Percentiles rank a stretch among this genome's conserved stretches.
Evolutionary conservation across 2,888 invertebrate species (phyloP).

Genomic region (Koerneria pararmatus): DNA sequence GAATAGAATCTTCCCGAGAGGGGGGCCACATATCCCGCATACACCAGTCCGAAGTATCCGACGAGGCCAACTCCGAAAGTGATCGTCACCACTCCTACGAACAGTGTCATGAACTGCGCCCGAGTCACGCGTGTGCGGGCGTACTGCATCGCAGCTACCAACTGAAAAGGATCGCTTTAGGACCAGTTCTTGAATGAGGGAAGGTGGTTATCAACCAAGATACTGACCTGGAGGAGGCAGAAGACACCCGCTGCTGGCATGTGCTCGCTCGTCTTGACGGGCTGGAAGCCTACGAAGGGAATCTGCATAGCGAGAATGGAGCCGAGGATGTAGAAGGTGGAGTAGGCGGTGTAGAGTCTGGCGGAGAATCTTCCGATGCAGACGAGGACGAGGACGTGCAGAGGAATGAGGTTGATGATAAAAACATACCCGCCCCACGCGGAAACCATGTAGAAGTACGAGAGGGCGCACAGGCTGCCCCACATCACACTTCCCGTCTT

Average conservation of each 20-base stretch:
- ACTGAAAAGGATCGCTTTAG: slow-evolving; percentile 60
- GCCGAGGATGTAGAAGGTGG: slow-evolving; percentile 92
- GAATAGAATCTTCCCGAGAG: slow-evolving; percentile 97
- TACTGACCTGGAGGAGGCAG: slow-evolving; percentile 74
- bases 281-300: slow-evolving; percentile 83
- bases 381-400: slow-evolving; percentile 85
- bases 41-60: slow-evolving; percentile 59
- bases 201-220: slow-evolving; percentile 69
- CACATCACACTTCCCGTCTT: slow-evolving; percentile 96
- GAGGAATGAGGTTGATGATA: slow-evolving; percentile 95
- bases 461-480: slow-evolving; percentile 86
- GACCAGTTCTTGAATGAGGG: slow-evolving; percentile 71
- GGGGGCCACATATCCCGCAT: slow-evolving; percentile 80
- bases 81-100: slow-evolving; percentile 70
- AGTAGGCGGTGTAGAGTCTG: slow-evolving; percentile 70
- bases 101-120: slow-evolving; percentile 67
- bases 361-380: slow-evolving; percentile 84
- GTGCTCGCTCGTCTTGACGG: slow-evolving; percentile 95
- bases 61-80: slow-evolving; percentile 80
- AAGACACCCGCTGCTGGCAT: slow-evolving; percentile 99
- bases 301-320: slow-evolving; percentile 91
- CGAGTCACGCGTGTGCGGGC: slow-evolving; percentile 49
- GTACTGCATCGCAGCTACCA: slow-evolving; percentile 53
- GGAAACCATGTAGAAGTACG: slow-evolving; percentile 99
- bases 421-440: slow-evolving; percentile 99